phyloP scores from a whole-genome alignment of 2,888 invertebrate species.

The Proisotoma minuta region DNA sequence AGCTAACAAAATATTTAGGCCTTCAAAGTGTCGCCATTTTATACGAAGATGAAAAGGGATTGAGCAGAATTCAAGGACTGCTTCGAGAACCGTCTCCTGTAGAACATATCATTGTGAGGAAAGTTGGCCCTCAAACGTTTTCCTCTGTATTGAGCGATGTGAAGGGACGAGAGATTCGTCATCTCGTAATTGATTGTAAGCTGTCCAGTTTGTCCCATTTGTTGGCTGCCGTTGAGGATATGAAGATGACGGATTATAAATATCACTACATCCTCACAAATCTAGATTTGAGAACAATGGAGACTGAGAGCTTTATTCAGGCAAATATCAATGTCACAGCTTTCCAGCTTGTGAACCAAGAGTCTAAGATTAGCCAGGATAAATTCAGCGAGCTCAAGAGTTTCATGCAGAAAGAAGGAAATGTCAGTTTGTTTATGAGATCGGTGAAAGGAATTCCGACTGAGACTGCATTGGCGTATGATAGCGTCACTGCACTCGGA shows the following conservation, averaged over 20 bases:
- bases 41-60: constrained; percentile 50
- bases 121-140: constrained; percentile 51
- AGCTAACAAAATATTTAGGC: constrained; percentile 17
- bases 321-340: constrained; percentile 44
- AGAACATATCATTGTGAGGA: constrained; percentile 52
- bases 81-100: constrained; percentile 51
- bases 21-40: constrained; percentile 36
- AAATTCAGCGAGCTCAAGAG: constrained; percentile 42
- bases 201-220: constrained; percentile 47
- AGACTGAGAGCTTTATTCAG: constrained; percentile 38
- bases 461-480: constrained; percentile 41
- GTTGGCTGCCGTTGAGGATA: constrained; percentile 33
- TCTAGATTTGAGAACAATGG: constrained; percentile 51
- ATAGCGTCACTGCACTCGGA: constrained; percentile 42
- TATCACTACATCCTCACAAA: constrained; percentile 78
- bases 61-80: constrained; percentile 54
- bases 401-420: too few relatives aligned
- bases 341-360: constrained; percentile 43
- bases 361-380: constrained; percentile 37
- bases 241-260: constrained; percentile 77
- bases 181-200: constrained; percentile 54
- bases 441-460: constrained; percentile 19
- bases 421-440: not conserved
- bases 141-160: constrained; percentile 53
- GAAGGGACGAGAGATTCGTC: constrained; percentile 52